Base-by-base conservation (phyloP, 2,888 invertebrate genomes). In the Meteorus cinctellus region DNA sequence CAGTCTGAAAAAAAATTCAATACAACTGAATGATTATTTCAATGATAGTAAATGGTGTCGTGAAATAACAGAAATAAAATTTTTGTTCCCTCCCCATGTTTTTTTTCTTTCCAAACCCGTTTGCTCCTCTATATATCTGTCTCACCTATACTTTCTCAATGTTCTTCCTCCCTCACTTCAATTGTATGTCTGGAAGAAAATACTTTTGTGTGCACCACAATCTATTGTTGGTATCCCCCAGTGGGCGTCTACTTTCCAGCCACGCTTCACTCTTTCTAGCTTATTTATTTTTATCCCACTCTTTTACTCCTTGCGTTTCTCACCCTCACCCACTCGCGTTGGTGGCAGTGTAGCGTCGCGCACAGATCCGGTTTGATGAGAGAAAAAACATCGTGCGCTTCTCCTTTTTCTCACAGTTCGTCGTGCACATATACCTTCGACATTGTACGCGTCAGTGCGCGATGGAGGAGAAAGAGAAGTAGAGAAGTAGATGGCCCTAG, bases 1-100 rank as follows among this genome's bases (percentile, higher is more conserved):
- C 79, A 80, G 81, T 80, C 88, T 87, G 84, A 87, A 79, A 82
- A 71, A 75, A 48, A 81, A 79, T 24, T 75, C 77, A 77, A 73
- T 24, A 24, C 68, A 76, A 71, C 63, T 8, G 19, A 41, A 75
- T 72, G 34, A 78, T 79, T 68, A 80, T 75, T 68, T 65, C 34
- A 71, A 48, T 27, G 66, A 29, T 72, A 48, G 71, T 16, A 63
- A 36, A 63, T 63, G 8, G 31, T 45, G 14, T n/a, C 1, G 10
- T 4, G n/a, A 63, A 34, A 16, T 10, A 65, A 5, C 12, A 24
- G 19, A 36, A 65, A 36, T 3, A 41, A 65, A 19, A 55, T 4
- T 55, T 19, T 48, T n/a, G 3, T 48, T 48, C 3, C 48, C 59
- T 75, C 31, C 29, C 31, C 55, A 59, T 76, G 77, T 79, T 78